Evolutionary conservation across 2,888 invertebrate species (phyloP), one percentile per base, ranked within the genome.

Genomic region (Epiperipatus broadwayi): DNA sequence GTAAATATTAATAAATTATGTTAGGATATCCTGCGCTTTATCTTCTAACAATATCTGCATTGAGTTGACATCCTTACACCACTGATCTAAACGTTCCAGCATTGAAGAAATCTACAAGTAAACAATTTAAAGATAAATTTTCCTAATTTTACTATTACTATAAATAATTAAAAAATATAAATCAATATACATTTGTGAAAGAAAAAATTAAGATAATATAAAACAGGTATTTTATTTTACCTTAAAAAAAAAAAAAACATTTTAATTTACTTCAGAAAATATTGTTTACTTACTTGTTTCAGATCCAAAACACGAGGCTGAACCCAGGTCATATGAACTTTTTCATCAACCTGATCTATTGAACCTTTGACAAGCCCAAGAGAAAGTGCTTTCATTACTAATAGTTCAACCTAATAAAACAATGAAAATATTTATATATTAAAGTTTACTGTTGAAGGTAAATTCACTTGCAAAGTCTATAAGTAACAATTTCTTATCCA

Each of bases 381-480:
- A 0, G 93, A 84, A 19, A 97, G 59, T 0, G 95, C 95, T 61
- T 89, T 91, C 95, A 99, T 97, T 1, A 97, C 84, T 31, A 97
- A 65, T 44, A 89, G 67, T 56, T 97, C 97, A 15, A 97, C 85
- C 56, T 85, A 79, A 48, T 78, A 74, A 16, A 43, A 12, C n/a
- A n/a, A n/a, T n/a, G n/a, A n/a, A n/a, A n/a, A n/a, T n/a, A 20
- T 37, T 28, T n/a, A n/a, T n/a, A n/a, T n/a, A n/a, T n/a, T n/a
- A n/a, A n/a, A n/a, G n/a, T n/a, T n/a, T n/a, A n/a, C n/a, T n/a
- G n/a, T n/a, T n/a, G n/a, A n/a, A n/a, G n/a, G n/a, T n/a, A n/a
- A n/a, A n/a, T n/a, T n/a, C n/a, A n/a, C n/a, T n/a, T n/a, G n/a
- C n/a, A n/a, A n/a, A n/a, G n/a, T n/a, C n/a, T n/a, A n/a, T n/a